phyloP scores from a whole-genome alignment of 2,888 invertebrate species.

The Hemicrepidius hirtus region DNA sequence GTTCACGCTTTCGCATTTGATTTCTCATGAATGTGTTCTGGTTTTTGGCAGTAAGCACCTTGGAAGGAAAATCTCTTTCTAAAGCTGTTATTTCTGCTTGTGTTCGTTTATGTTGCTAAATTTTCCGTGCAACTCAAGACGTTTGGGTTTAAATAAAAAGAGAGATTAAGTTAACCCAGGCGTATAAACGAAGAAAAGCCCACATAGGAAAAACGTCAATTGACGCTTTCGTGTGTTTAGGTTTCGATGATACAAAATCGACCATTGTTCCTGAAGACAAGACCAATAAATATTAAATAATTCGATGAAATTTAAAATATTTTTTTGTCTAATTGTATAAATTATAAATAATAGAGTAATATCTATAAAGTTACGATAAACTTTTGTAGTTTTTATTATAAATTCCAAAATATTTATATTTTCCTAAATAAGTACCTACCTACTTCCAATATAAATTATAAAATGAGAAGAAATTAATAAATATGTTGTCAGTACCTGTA shows the following conservation, averaged over 20 bases:
- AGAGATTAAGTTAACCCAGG: slow-evolving; percentile 6
- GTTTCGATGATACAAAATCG: not conserved
- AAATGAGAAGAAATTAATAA: no score
- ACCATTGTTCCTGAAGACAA: not conserved
- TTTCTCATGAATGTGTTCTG: not conserved
- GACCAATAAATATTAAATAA: not conserved
- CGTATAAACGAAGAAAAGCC: slow-evolving; percentile 18
- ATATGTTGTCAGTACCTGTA: no score
- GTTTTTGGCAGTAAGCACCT: slow-evolving; percentile 6
- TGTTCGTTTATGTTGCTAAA: slow-evolving; percentile 19
- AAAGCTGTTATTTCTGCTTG: slow-evolving; percentile 10
- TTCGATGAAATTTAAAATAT: no score
- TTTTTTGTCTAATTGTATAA: no score
- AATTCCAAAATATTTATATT: no score
- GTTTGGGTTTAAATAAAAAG: slow-evolving; percentile 14
- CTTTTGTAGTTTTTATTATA: no score
- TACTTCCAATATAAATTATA: no score
- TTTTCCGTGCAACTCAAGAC: slow-evolving; percentile 12
- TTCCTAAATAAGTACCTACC: no score
- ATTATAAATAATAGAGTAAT: no score
- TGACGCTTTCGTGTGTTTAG: not conserved
- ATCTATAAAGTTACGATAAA: no score
- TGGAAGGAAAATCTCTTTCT: slow-evolving; percentile 17
- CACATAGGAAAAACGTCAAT: not conserved
- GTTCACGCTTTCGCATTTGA: not conserved